Evolutionary conservation across 2,797 vertebrate genomes (phyloP), one percentile per base, ranked within the genome.

Genomic region (Chaetodon trifasciatus): DNA sequence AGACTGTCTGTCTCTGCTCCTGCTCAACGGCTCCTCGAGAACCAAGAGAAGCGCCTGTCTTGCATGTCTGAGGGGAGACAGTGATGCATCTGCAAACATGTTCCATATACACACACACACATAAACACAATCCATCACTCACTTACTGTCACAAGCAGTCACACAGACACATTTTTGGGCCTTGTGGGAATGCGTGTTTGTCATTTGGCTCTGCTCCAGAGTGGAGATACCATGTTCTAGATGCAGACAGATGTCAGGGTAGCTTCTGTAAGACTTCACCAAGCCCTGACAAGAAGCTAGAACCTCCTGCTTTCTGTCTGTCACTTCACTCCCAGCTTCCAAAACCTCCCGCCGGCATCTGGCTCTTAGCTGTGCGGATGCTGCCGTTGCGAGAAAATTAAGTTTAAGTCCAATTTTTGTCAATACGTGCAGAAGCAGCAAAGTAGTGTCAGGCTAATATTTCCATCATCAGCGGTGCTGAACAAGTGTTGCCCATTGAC

Each of bases 401-500:
- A 91, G 86, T 94, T 94, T 94, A 72, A 86, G 90, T 86, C 79
- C 4, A 81, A 64, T 76, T 92, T 86, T 84, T 61, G 86, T 93
- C 91, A 72, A 88, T 93, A 91, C 50, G 35, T 6, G 70, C 86
- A 74, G 83, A 52, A 75, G 87, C 78, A 78, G 78, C 79, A 56
- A 85, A 91, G 86, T 81, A 83, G 78, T 72, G 77, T 75, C 69
- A 16, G 90, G 92, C 87, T 94, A 94, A 92, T 93, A 90, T 93
- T 90, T 92, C 93, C 91, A 86, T 90, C 88, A 85, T 86, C 78
- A 15, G 85, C 81, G 10, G 73, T 74, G 85, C 69, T 49, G 92
- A 91, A 94, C 94, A 94, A 94, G 94, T 94, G 93, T 93, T 92
- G 89, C 68, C 74, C 92, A 93, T 94, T 93, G 93, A 94, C 93